Evolutionary conservation across 2,113 vertebrate species (phyloP).

Genomic region (Nothobranchius kuhntae): DNA sequence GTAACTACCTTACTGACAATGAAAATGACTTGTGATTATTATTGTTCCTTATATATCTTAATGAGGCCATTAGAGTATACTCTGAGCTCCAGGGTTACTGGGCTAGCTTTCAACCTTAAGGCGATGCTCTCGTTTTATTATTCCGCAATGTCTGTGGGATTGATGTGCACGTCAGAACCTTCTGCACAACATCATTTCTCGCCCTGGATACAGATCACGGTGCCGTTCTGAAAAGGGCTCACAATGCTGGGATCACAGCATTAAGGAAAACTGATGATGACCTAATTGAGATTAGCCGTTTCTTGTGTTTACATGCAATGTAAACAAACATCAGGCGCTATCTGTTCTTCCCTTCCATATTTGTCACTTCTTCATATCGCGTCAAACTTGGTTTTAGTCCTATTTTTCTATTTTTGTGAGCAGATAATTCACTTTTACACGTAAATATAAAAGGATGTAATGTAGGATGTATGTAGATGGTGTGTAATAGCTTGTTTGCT

Average conservation of each 20-base stretch:
- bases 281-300: conserved; percentile 11
- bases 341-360: neutral
- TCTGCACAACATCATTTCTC: conserved; percentile 1
- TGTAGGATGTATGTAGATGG: conserved; percentile 47
- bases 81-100: conserved; percentile 26
- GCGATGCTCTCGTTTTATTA: conserved; percentile 29
- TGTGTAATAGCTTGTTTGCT: conserved; percentile 65
- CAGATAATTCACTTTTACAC: conserved; percentile 29
- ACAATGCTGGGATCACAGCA: neutral
- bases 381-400: neutral
- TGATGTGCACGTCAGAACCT: conserved; percentile 32
- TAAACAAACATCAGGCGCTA: conserved; percentile 13
- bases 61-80: conserved; percentile 26
- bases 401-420: conserved; percentile 43
- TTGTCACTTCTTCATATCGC: conserved; percentile 4
- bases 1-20: conserved; percentile 19
- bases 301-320: neutral
- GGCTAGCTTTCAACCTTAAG: conserved; percentile 48
- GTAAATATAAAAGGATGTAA: conserved; percentile 61
- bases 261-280: conserved; percentile 1
- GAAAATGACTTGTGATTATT: conserved; percentile 42
- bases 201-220: neutral
- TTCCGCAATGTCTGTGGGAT: conserved; percentile 26
- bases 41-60: conserved; percentile 15
- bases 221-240: conserved; percentile 29